These are phyloP conservation scores for Mayetiola destructor DNA, from an alignment of 2,888 invertebrate genomes.

Conservation along the genomic window DNA sequence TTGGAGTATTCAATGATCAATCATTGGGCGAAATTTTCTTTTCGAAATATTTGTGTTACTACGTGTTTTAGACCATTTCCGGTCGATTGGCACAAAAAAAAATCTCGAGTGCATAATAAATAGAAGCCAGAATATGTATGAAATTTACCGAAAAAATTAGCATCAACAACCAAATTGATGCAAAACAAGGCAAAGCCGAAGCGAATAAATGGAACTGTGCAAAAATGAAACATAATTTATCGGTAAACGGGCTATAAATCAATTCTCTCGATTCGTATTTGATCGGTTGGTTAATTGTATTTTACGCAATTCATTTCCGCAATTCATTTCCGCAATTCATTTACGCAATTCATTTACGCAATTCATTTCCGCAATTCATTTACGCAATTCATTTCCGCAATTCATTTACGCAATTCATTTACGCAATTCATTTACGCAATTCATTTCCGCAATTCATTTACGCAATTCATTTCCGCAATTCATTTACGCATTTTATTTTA, in stretches of 20 bases:
- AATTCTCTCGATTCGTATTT: neutral
- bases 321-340: neutral
- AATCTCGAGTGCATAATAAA: neutral
- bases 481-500: too few relatives aligned
- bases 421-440: too few relatives aligned
- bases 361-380: too few relatives aligned
- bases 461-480: too few relatives aligned
- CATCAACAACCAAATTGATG: neutral
- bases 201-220: neutral
- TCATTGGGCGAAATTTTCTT: neutral
- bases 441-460: too few relatives aligned
- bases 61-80: slow-evolving; percentile 2
- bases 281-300: neutral
- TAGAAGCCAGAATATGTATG: neutral
- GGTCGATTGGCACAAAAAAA: neutral
- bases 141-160: neutral
- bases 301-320: neutral
- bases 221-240: slow-evolving; percentile 11
- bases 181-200: neutral
- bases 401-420: too few relatives aligned
- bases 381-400: too few relatives aligned
- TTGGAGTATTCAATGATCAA: neutral
- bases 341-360: too few relatives aligned
- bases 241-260: slow-evolving; percentile 5
- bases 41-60: neutral